Evolutionary conservation across 2,888 invertebrate species (phyloP), one percentile per base, ranked within the genome.

Genomic region (Athalia circularis): DNA sequence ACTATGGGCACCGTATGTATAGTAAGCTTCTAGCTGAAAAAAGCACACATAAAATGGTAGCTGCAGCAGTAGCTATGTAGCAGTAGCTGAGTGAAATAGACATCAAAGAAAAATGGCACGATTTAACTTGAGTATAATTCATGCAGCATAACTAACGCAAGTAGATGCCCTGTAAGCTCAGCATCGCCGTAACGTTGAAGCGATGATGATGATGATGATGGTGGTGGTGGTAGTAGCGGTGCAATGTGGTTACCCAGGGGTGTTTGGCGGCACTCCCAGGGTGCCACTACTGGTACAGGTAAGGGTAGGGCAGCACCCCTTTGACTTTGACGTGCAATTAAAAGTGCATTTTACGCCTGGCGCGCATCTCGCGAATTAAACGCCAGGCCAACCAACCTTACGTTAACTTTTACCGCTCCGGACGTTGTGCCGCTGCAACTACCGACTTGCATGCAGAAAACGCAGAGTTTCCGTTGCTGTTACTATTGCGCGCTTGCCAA

Each of bases 281-380:
- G 6, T 61, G 6, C 78, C 79, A 84, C 85, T 84, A 84, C 84
- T 85, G 86, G 86, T 86, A 86, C 84, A 86, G 85, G 84, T 83
- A 85, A 87, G 86, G 86, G 85, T 84, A 68, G 52, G 68, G 68
- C 68, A n/a, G 29, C 65, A 13, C 13, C 78, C 77, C 85, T 86
- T 85, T 85, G 85, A 86, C 87, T 86, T 86, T 87, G 85, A 87
- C 86, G 85, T 84, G 86, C 85, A 87, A 87, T 87, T 87, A 87
- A 87, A 87, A 87, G 86, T 85, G 84, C 84, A 86, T 85, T 87
- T 87, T 86, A 84, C 85, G 85, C 85, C 84, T 83, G 82, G 75
- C 61, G 64, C 75, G 75, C 50, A 75, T 75, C 75, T 61, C 75
- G 62, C 75, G 75, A 75, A 75, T 75, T 64, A 75, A 75, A 75